Evolutionary conservation across 2,113 vertebrate genomes (phyloP).

Genomic region (Grus americana): DNA sequence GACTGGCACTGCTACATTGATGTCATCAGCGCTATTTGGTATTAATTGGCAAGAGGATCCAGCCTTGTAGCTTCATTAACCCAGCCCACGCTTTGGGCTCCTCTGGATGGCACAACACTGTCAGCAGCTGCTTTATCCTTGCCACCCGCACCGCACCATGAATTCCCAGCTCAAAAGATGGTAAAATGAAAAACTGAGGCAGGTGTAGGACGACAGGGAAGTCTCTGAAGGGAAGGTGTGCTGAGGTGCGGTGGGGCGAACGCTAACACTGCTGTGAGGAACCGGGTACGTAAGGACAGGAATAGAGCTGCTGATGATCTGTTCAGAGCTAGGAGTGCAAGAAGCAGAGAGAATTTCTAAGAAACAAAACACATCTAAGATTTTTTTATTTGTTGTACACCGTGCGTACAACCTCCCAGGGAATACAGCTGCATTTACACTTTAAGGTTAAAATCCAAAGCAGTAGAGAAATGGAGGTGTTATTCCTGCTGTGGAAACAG

Average conservation of each 20-base stretch:
- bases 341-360: neutral
- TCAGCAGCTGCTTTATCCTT: neutral
- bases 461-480: neutral
- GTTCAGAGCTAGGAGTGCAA: neutral
- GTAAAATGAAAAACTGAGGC: neutral
- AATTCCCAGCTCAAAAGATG: neutral
- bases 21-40: neutral
- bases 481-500: neutral
- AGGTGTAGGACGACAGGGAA: neutral
- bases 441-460: neutral
- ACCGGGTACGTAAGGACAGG: neutral
- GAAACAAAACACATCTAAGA: neutral
- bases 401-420: neutral
- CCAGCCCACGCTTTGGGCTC: neutral
- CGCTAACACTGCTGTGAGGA: rapidly evolving
- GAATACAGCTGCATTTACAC: neutral
- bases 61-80: neutral
- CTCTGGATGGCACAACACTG: neutral
- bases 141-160: rapidly evolving
- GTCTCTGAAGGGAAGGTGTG: neutral
- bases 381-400: neutral
- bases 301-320: rapidly evolving
- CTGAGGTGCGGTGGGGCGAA: rapidly evolving
- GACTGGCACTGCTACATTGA: neutral
- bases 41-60: neutral